Evolutionary conservation across 2,113 vertebrate species (phyloP), one percentile per base, ranked within the genome.

Genomic region (Mungos mungo): DNA sequence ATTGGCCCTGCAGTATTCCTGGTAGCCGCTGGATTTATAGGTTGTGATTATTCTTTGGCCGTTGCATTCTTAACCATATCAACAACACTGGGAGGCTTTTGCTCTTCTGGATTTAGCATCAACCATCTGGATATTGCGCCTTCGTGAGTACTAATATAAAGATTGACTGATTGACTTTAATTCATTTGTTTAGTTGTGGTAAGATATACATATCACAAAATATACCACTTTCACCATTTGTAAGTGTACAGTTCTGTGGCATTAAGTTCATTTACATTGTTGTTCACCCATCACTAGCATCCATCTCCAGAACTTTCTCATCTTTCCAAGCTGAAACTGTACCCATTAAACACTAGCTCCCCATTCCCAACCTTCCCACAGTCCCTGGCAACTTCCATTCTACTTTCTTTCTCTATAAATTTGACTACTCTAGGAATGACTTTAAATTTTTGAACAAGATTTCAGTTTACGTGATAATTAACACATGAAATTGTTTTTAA

Each of bases 81-180:
- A 27, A 99, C 99, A 19, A 98, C 99, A 14, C 98, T 99, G 66
- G 99, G 99, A 71, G 99, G 99, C 38, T 99, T 99, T 76, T 99
- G 99, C 23, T 99, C 99, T 0, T 99, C 99, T 47, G 99, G 99
- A 88, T 99, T 99, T 98, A 99, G 99, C 98, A 99, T 99, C 98
- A 99, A 99, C 98, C 99, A 99, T 92, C 98, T 99, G 50, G 99
- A 99, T 97, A 99, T 99, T 94, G 99, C 99, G n/a, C 99, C 99
- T 92, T 99, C 99, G 99, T 99, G 98, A 99, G 99, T 98, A 96
- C 69, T 95, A 14, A 25, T 87, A 66, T 52, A 90, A 71, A 97
- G 38, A 95, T 63, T 60, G 74, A 27, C 71, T 77, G 57, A 80
- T 31, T 83, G 41, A 27, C 27, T 79, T 45, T 76, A 19, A n/a